phyloP scores from a whole-genome alignment of 2,113 vertebrate species.

The Ceyx margarethae region DNA sequence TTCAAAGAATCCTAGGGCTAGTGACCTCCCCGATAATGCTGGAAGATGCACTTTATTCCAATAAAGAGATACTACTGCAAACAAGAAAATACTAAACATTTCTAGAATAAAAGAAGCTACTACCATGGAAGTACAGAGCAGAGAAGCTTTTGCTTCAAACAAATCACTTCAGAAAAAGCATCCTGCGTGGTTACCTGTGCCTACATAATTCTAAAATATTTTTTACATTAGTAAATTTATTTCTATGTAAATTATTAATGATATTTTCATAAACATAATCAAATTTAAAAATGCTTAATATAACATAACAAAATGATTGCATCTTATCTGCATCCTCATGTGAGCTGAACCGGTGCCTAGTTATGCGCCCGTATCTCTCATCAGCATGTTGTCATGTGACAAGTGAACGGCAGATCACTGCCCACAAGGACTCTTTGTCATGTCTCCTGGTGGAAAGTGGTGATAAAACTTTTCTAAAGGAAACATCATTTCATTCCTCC shows the following conservation, averaged over 20 bases:
- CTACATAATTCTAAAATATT: neutral
- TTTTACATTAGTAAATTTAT: neutral
- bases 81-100: neutral
- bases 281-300: neutral
- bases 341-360: neutral
- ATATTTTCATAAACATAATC: neutral
- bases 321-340: neutral
- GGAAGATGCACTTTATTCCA: neutral
- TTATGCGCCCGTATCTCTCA: rapidly evolving
- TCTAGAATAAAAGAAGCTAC: neutral
- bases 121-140: neutral
- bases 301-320: neutral
- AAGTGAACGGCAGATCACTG: neutral
- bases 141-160: neutral
- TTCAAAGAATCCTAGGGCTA: neutral
- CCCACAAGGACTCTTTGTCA: neutral
- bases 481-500: neutral
- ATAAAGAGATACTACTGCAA: neutral
- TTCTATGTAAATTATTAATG: neutral
- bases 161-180: neutral
- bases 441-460: neutral
- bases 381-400: neutral
- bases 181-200: neutral
- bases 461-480: neutral
- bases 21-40: neutral